Percentiles rank a stretch among this genome's conserved stretches.
Evolutionary conservation across 2,113 vertebrate genomes (phyloP).

Genomic region (Tupaia chinensis): DNA sequence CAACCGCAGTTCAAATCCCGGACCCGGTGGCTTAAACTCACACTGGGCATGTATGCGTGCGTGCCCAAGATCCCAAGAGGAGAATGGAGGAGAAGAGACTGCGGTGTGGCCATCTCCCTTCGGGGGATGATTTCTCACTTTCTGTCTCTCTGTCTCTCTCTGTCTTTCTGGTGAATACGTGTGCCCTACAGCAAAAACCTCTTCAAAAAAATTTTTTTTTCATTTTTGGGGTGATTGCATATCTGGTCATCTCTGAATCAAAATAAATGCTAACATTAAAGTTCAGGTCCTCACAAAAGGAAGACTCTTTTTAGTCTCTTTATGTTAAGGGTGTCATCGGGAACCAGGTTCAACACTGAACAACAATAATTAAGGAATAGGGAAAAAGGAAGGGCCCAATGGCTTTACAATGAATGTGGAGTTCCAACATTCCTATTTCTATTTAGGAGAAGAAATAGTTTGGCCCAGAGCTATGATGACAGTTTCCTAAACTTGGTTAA

Average conservation of each 20-base stretch:
- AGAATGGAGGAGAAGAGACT: too few relatives aligned
- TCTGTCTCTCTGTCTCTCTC: too few relatives aligned
- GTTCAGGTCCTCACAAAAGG: not conserved
- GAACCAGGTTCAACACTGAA: not conserved
- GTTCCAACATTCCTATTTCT: not conserved
- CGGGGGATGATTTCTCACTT: too few relatives aligned
- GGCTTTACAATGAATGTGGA: not conserved
- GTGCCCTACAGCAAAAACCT: too few relatives aligned
- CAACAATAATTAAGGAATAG: conserved; percentile 12
- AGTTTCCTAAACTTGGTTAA: conserved; percentile 23
- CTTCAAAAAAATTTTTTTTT: not conserved
- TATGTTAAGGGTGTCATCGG: not conserved
- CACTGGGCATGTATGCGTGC: too few relatives aligned
- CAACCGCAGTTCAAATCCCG: too few relatives aligned
- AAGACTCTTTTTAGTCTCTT: conserved; percentile 35
- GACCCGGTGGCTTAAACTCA: too few relatives aligned
- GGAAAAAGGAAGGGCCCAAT: not conserved
- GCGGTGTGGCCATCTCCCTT: too few relatives aligned
- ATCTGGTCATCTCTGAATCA: conserved; percentile 21
- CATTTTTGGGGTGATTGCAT: not conserved
- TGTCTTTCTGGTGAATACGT: too few relatives aligned
- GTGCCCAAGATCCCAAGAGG: too few relatives aligned
- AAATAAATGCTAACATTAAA: conserved; percentile 36
- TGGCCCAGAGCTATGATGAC: not conserved
- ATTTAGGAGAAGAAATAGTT: conserved; percentile 12